phyloP scores from a whole-genome alignment of 1,140 invertebrate species.

The Seison nebaliae region DNA sequence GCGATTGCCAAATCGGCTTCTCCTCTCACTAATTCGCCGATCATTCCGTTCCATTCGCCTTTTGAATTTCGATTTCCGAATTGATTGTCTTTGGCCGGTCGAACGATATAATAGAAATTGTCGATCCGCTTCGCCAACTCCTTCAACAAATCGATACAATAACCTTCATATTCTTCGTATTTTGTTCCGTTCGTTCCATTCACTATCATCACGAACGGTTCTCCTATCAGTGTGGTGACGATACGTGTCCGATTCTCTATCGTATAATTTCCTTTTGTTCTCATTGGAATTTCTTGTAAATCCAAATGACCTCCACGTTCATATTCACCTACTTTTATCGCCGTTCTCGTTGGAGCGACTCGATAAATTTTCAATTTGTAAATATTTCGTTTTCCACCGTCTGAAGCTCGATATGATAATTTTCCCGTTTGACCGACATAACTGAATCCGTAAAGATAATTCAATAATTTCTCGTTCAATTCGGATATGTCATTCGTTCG shows the following conservation, averaged over 20 bases:
- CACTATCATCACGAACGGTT: constrained; percentile 9
- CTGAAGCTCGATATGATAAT: no score
- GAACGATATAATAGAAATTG: constrained; percentile 65
- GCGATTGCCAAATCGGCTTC: constrained; percentile 25
- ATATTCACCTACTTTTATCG: not conserved
- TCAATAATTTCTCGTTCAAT: no score
- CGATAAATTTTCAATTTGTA: no score
- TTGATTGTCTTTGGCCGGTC: constrained; percentile 63
- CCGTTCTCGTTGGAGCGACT: not conserved
- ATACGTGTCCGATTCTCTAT: not conserved
- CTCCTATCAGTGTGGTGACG: not conserved
- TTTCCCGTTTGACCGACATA: no score
- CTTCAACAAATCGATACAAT: constrained; percentile 18
- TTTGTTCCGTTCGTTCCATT: not conserved
- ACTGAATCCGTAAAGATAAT: no score
- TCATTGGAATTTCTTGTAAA: no score
- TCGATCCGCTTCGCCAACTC: constrained; percentile 22
- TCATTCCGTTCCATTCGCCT: constrained; percentile 37
- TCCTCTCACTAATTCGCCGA: constrained; percentile 21
- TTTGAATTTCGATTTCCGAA: constrained; percentile 55
- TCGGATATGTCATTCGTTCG: no score
- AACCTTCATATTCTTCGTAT: constrained; percentile 13
- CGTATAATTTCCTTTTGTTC: no score
- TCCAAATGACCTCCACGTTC: not conserved
- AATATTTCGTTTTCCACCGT: no score